Evolutionary conservation across 2,888 invertebrate species (phyloP).

Genomic region (Lepidonotus clava): DNA sequence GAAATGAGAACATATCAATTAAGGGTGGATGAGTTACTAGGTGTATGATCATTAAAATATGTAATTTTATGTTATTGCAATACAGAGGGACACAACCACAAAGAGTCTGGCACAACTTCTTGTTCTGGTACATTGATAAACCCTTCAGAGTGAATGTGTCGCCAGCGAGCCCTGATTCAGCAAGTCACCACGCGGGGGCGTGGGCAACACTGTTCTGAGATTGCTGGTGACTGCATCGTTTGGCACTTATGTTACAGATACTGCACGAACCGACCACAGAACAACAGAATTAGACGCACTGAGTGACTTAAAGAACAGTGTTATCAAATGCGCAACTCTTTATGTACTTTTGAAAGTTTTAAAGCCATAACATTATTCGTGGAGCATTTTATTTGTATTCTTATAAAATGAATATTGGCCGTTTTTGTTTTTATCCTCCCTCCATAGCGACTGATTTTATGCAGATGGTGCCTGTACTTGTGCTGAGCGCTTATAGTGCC

Average conservation of each 20-base stretch:
- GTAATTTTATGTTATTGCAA: too few relatives aligned
- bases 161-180: slow-evolving; percentile 36
- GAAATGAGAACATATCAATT: too few relatives aligned
- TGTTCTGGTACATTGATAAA: slow-evolving; percentile 25
- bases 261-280: background rate
- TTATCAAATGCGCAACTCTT: slow-evolving; percentile 22
- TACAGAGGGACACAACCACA: too few relatives aligned
- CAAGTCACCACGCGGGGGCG: background rate
- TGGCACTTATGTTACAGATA: slow-evolving; percentile 46
- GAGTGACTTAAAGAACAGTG: too few relatives aligned
- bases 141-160: slow-evolving; percentile 37
- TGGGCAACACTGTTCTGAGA: background rate
- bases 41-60: too few relatives aligned
- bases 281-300: too few relatives aligned
- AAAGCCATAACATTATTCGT: too few relatives aligned
- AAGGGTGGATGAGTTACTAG: too few relatives aligned
- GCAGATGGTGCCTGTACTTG: background rate
- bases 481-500: background rate
- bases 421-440: background rate
- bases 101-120: background rate
- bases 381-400: too few relatives aligned
- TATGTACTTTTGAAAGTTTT: too few relatives aligned
- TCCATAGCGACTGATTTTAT: slow-evolving; percentile 1
- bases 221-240: slow-evolving; percentile 38
- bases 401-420: too few relatives aligned